Percentiles rank a stretch among this genome's conserved stretches.
These are phyloP conservation scores for Drosophila prolongata DNA, from an alignment of 2,888 invertebrate species.

Conservation along the genomic window DNA sequence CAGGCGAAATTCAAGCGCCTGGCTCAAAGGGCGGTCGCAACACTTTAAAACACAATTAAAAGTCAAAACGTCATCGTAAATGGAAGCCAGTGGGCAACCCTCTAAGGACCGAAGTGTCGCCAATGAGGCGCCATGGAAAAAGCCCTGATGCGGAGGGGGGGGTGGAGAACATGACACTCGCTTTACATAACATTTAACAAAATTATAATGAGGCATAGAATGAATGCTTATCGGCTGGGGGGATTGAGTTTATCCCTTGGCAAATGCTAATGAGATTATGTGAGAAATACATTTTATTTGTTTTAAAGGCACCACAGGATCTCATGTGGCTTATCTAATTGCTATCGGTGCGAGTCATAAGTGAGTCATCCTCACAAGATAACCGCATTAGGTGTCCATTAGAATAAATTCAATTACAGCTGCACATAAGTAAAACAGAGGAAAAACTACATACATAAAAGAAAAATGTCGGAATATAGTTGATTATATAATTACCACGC, in stretches of 20 bases:
- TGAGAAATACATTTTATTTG: conserved; percentile 28
- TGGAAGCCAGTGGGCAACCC: conserved; percentile 70
- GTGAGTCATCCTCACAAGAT: conserved; percentile 18
- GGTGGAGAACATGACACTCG: conserved; percentile 53
- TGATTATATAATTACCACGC: conserved; percentile 63
- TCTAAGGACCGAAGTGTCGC: conserved; percentile 73
- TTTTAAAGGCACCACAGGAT: conserved; percentile 10
- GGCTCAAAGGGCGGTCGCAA: conserved; percentile 27
- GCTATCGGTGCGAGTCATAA: not conserved
- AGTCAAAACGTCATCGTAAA: conserved; percentile 73
- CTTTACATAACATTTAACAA: conserved; percentile 82
- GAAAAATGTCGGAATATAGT: conserved; percentile 1
- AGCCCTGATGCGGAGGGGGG: conserved; percentile 1
- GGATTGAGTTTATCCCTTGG: conserved; percentile 22
- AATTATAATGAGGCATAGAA: conserved; percentile 68
- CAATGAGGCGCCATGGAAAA: conserved; percentile 51
- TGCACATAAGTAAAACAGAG: conserved; percentile 14
- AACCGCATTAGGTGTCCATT: conserved; percentile 68
- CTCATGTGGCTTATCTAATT: conserved; percentile 25
- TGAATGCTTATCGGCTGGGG: conserved; percentile 34
- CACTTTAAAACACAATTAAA: conserved; percentile 79
- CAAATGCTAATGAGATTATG: conserved; percentile 47
- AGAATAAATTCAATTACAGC: conserved; percentile 70
- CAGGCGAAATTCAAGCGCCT: conserved; percentile 16
- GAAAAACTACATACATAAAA: not conserved